phyloP scores from a whole-genome alignment of 2,888 invertebrate genomes.

The Hecatera dysodea region DNA sequence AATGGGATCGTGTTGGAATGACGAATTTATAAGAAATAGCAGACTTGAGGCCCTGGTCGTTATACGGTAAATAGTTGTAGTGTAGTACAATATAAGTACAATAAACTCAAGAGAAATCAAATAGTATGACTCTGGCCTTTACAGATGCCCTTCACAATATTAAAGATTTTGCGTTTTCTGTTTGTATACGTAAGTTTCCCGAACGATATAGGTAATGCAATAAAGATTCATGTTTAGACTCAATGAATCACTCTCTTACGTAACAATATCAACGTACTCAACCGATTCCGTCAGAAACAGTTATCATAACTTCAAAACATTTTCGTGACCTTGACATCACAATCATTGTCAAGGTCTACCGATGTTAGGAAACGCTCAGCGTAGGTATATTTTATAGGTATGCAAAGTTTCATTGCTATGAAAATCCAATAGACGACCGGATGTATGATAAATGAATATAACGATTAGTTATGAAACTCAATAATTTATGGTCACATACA shows the following conservation, averaged over 20 bases:
- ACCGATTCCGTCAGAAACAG: not conserved
- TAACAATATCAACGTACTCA: not conserved
- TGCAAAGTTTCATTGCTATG: slow-evolving; percentile 20
- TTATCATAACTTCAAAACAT: not conserved
- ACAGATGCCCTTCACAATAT: not conserved
- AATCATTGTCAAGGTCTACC: slow-evolving; percentile 15
- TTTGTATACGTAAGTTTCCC: not conserved
- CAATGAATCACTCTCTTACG: not conserved
- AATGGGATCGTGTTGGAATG: no score
- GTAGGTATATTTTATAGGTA: slow-evolving; percentile 13
- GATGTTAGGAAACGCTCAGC: not conserved
- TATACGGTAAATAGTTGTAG: slow-evolving; percentile 1
- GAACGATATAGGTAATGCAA: not conserved
- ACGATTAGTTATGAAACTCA: slow-evolving; percentile 32
- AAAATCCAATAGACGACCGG: slow-evolving; percentile 34
- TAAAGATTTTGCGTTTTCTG: not conserved
- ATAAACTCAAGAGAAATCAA: not conserved
- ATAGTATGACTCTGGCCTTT: not conserved
- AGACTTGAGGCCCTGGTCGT: no score
- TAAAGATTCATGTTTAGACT: slow-evolving; percentile 9
- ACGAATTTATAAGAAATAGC: no score
- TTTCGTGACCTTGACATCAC: slow-evolving; percentile 13
- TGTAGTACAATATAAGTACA: not conserved
- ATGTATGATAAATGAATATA: slow-evolving; percentile 9
- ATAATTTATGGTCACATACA: slow-evolving; percentile 2